A percentile compares a stretch with the other conserved stretches of the same genome.
Conservation (phyloP, 2,888 invertebrate genomes). For the Agrochola lychnidis region DNA sequence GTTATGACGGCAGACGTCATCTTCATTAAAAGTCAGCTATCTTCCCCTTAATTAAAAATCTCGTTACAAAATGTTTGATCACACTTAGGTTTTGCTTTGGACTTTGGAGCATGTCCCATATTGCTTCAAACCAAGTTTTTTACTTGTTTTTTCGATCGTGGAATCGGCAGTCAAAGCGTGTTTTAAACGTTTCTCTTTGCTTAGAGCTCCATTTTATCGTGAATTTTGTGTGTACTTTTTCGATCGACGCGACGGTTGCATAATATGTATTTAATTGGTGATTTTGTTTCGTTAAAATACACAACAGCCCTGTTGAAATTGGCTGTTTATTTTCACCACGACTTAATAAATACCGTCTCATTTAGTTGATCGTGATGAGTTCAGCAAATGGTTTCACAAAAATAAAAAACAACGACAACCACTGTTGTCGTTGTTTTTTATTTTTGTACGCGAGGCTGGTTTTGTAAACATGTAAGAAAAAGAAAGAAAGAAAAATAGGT, state of each 20-base stretch:
- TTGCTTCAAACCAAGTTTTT: not conserved
- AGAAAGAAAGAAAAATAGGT: no score
- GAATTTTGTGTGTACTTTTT: conserved; percentile 1
- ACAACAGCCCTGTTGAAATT: not conserved
- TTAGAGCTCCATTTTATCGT: not conserved
- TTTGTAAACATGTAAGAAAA: no score
- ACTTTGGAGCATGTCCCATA: conserved; percentile 12
- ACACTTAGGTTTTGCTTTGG: conserved; percentile 3
- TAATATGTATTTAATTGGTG: not conserved
- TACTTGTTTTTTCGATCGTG: conserved; percentile 12
- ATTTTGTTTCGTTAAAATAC: not conserved
- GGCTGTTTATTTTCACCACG: no score
- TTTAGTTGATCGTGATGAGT: not conserved
- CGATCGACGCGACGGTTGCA: no score
- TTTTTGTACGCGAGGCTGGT: no score
- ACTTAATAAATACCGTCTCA: not conserved
- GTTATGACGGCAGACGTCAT: no score
- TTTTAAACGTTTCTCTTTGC: conserved; percentile 14
- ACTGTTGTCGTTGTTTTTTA: no score
- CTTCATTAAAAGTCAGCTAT: no score
- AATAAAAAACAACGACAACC: no score
- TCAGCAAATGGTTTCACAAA: not conserved
- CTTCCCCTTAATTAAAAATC: conserved; percentile 23
- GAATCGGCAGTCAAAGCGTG: conserved; percentile 17
- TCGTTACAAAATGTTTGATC: conserved; percentile 21